Evolutionary conservation across 2,113 vertebrate species (phyloP), one percentile per base, ranked within the genome.

Genomic region (Thryonomys swinderianus): DNA sequence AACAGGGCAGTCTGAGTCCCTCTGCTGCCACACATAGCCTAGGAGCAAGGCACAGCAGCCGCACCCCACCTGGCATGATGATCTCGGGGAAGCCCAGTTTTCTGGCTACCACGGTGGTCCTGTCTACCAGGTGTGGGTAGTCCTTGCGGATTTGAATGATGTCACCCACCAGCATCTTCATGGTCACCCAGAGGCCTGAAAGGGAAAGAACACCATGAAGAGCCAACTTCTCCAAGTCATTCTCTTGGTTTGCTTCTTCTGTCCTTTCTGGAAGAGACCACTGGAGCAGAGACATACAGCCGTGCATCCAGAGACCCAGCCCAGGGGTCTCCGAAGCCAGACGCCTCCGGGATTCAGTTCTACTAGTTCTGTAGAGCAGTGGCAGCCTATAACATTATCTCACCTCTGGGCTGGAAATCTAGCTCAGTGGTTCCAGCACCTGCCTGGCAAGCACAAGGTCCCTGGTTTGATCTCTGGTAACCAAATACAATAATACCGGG

Each of bases 51-150:
- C 42, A 79, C 23, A 61, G 51, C 32, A 59, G 88, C 81, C 30
- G 37, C n/a, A 30, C 95, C 96, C 7, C 97, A 99, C 99, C 99
- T 81, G 99, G 99, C 99, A 99, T 99, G 91, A 99, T 99, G 97
- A 99, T 99, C 98, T 99, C 99, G 2, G 99, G 99, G 97, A 99
- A 99, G 94, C 99, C 99, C 97, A 99, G 98, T 94, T 99, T 99
- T 86, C 99, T 98, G 78, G 99, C 99, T 90, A 99, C 99, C 71
- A 99, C 99, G 0, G 99, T 99, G 96, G 99, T 99, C 97, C 99
- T 99, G 98, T 99, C 99, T 95, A 99, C 99, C 34, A 99, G 98
- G 94, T 99, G 99, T 12, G 99, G 99, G 25, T 99, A 99, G 95
- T 99, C 99, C 95, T 99, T 99, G 79, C 99, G 98, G 57, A 99